phyloP scores from a whole-genome alignment of 2,797 vertebrate genomes.

The Myripristis jacobus region DNA sequence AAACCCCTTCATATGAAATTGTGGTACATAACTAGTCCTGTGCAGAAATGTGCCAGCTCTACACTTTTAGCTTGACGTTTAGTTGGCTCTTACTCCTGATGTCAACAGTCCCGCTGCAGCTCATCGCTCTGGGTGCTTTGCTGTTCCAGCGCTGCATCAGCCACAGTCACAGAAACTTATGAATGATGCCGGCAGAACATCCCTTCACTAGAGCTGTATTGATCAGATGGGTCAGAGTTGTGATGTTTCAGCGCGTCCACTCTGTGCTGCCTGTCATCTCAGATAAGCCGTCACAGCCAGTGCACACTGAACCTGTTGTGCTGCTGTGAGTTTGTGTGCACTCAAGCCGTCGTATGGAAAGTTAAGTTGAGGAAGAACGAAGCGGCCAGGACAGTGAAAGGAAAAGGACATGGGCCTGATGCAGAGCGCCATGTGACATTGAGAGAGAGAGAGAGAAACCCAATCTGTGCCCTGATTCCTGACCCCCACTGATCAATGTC shows the following conservation, averaged over 20 bases:
- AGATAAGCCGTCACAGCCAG: neutral
- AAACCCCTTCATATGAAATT: neutral
- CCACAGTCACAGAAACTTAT: slow-evolving; percentile 17
- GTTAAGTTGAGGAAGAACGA: slow-evolving; percentile 22
- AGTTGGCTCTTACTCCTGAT: neutral
- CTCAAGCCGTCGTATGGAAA: neutral
- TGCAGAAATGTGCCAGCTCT: neutral
- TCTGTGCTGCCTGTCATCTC: neutral
- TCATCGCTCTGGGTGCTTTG: slow-evolving; percentile 5
- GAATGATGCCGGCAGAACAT: slow-evolving; percentile 49
- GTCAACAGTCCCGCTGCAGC: slow-evolving; percentile 12
- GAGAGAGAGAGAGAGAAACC: slow-evolving; percentile 46
- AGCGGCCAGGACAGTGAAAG: slow-evolving; percentile 10
- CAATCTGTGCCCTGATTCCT: slow-evolving; percentile 77
- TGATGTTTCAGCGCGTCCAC: slow-evolving; percentile 14
- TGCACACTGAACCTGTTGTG: neutral
- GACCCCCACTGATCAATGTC: slow-evolving; percentile 74
- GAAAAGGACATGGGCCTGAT: slow-evolving; percentile 29
- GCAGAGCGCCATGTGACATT: slow-evolving; percentile 54
- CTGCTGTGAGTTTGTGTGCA: neutral
- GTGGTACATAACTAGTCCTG: neutral
- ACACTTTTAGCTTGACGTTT: neutral
- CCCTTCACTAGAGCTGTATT: slow-evolving; percentile 42
- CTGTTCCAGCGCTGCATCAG: slow-evolving; percentile 8
- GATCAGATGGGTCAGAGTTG: slow-evolving; percentile 37